Percentiles rank a stretch among this genome's conserved stretches.
phyloP scores from a whole-genome alignment of 2,797 vertebrate genomes.

The Setipinna tenuifilis region DNA sequence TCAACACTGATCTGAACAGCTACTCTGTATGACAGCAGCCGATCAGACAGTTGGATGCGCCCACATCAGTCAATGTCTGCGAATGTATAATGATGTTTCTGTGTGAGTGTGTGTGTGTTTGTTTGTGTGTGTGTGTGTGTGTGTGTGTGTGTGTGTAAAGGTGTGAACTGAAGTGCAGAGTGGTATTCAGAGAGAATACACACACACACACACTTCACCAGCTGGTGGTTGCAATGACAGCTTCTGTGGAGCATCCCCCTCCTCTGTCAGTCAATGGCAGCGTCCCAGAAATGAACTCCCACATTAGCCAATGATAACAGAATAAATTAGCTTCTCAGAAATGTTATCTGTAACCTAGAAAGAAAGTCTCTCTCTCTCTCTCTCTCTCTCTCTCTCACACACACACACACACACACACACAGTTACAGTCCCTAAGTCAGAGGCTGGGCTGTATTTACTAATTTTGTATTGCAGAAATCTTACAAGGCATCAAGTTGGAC shows the following conservation, averaged over 20 bases:
- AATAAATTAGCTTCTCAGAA: background rate
- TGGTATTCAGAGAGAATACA: background rate
- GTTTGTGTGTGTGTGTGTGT: background rate
- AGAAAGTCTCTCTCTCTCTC: background rate
- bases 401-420: too few relatives aligned
- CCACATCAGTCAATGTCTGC: background rate
- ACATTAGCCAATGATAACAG: background rate
- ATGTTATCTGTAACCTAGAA: background rate
- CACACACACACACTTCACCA: background rate
- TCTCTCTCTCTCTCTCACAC: too few relatives aligned
- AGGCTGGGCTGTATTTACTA: too few relatives aligned
- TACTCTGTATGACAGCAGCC: background rate
- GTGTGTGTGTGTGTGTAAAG: background rate
- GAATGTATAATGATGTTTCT: background rate
- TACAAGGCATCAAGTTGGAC: too few relatives aligned
- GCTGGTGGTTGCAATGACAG: background rate
- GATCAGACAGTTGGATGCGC: background rate
- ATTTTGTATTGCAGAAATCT: too few relatives aligned
- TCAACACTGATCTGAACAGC: slow-evolving; percentile 2
- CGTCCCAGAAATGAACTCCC: background rate
- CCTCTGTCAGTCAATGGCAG: background rate
- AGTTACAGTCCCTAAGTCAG: too few relatives aligned
- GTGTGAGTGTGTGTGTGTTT: background rate
- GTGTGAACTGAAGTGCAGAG: background rate
- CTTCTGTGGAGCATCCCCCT: background rate